Base-by-base conservation (phyloP, 2,797 vertebrate genomes). In the Microchirus variegatus region DNA sequence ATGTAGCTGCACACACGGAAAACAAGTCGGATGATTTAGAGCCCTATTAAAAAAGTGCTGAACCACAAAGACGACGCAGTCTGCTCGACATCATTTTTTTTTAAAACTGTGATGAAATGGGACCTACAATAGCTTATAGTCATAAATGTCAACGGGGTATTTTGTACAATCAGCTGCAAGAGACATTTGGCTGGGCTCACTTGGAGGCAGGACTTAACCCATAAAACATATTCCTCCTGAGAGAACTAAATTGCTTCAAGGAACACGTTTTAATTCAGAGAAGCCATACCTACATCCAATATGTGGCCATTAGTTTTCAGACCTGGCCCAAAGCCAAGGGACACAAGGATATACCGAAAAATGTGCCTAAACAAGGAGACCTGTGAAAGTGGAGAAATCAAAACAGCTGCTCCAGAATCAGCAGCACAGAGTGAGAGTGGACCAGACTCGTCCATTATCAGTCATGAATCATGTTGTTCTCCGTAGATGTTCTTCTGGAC, bases 141-240 rank as follows among this genome's bases (percentile, higher is more conserved):
- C 22, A 45, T 53, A 53, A 63, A 64, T 42, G 26, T 56, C 38
- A 35, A 16, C 26, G 19, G 19, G 17, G 40, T n/a, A 10, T 22
- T 49, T 43, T 15, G 15, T 14, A 59, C 18, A 22, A 6, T 36
- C 15, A 46, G 38, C 72, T 43, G 53, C 9, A 53, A 53, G 63
- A 50, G 61, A 55, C 3, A 45, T 73, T 74, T 62, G 67, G 66
- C 62, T 57, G 53, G 43, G 26, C 45, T 61, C 56, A 40, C 55
- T 56, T 5, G 11, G 52, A 54, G 45, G 15, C 19, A 55, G 19
- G 62, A 22, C 43, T 52, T 31, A 43, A 56, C 53, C 26, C 17
- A 36, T 48, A 35, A 56, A 61, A 59, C 2, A 4, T 44, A 22
- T 59, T 58, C 26, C 47, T 58, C 17, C 55, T 17, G 12, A 17